Evolutionary conservation across 2,113 vertebrate species (phyloP), one percentile per base, ranked within the genome.

Genomic region (Cebidichthys violaceus): DNA sequence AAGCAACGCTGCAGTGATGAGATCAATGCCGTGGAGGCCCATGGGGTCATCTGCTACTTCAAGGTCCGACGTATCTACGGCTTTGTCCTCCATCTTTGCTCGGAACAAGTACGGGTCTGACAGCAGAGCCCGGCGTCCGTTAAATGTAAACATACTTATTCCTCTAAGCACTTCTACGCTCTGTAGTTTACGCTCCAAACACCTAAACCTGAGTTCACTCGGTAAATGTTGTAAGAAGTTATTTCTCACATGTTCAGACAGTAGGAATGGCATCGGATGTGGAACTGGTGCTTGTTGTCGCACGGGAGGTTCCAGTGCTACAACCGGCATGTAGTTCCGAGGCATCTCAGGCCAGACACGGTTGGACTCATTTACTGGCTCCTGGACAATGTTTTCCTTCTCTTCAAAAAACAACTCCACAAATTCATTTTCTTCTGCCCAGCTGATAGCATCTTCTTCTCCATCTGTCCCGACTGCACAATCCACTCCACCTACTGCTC

Each of bases 1-100:
- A 9, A 99, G 93, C 81, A 99, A 91, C 33, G 98, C 98, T 68
- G 98, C 98, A 33, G 98, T 99, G 84, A 99, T 99, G 81, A 99
- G 94, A 70, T 99, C 98, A 67, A 99, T 99, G 80, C 98, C 97
- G 62, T 99, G 97, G 75, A 99, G 97, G 47, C 97, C 98, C 97
- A 99, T 97, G 27, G 98, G 98, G 92, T 99, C 98, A 39, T 99
- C 98, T 24, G 95, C 94, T 65, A 98, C 94, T 84, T 98, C 98
- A 88, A 99, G 93, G 92, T 99, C 98, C 15, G 97, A 97, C 0
- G 98, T 99, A 93, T 99, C 98, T 9, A 99, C 98, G 20, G 97
- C 94, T 93, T 99, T 99, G 93, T 99, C 97, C 94, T 99, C 97
- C 95, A 95, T 96, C 88, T 97, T 98, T 29, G 96, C 93, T 77